Evolutionary conservation across 2,888 invertebrate species (phyloP).

Genomic region (Drosophila ustulata): DNA sequence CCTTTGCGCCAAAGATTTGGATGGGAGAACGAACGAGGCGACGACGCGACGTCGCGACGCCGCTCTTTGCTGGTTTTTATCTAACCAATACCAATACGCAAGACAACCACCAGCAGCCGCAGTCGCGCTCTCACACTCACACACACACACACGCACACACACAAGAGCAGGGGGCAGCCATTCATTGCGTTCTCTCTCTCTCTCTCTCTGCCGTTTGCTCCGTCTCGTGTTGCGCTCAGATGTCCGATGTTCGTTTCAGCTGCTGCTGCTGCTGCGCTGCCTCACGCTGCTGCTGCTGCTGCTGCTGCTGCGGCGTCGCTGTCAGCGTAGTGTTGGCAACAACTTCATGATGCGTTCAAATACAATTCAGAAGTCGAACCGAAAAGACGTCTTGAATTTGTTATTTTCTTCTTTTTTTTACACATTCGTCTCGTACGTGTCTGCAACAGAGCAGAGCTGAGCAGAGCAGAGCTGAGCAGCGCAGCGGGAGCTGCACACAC

Average conservation of each 20-base stretch:
- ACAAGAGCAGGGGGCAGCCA: conserved; percentile 52
- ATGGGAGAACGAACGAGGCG: conserved; percentile 10
- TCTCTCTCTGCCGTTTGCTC: conserved; percentile 18
- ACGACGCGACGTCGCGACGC: conserved; percentile 25
- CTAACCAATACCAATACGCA: conserved; percentile 66
- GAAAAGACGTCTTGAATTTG: conserved; percentile 68
- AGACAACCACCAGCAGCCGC: conserved; percentile 55
- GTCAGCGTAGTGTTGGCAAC: conserved; percentile 57
- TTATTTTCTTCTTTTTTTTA: conserved; percentile 43
- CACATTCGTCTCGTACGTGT: conserved; percentile 1
- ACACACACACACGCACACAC: conserved; percentile 14
- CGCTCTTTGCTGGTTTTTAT: conserved; percentile 68
- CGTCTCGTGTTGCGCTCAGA: conserved; percentile 42
- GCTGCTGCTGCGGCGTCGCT: conserved; percentile 31
- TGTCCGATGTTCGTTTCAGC: conserved; percentile 52
- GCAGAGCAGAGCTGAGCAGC: conserved; percentile 29
- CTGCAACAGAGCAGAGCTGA: conserved; percentile 25
- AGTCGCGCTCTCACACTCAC: conserved; percentile 29
- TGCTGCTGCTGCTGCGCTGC: conserved; percentile 51
- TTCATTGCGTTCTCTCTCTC: conserved; percentile 63
- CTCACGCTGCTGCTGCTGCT: conserved; percentile 31
- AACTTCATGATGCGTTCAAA: conserved; percentile 80
- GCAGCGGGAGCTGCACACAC: conserved; percentile 39
- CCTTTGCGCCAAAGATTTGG: conserved; percentile 65
- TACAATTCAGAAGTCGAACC: conserved; percentile 65